These are phyloP conservation scores for Macrophya annulata DNA, from an alignment of 2,888 invertebrate species.

Conservation along the genomic window DNA sequence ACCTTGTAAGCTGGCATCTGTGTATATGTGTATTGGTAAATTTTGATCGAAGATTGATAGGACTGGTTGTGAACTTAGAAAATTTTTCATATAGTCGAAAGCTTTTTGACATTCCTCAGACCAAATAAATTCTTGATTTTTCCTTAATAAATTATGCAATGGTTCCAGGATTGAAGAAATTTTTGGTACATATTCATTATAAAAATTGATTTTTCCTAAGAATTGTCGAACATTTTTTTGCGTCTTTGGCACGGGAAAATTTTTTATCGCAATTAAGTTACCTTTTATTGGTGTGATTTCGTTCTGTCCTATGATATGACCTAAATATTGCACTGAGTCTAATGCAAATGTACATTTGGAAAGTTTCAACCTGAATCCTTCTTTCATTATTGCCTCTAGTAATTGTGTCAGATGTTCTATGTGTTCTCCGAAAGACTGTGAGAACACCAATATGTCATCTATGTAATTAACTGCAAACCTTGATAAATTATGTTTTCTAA, in stretches of 20 bases:
- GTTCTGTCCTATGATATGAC: slow-evolving; percentile 55
- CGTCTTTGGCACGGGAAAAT: slow-evolving; percentile 51
- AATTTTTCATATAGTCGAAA: slow-evolving; percentile 62
- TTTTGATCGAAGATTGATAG: slow-evolving; percentile 67
- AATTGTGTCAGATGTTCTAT: slow-evolving; percentile 62
- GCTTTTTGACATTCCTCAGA: slow-evolving; percentile 62
- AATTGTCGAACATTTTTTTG: slow-evolving; percentile 57
- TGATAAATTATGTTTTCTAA: slow-evolving; percentile 60
- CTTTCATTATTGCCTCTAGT: slow-evolving; percentile 62
- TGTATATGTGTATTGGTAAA: slow-evolving; percentile 65
- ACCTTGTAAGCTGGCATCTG: slow-evolving; percentile 67
- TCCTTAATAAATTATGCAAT: slow-evolving; percentile 61
- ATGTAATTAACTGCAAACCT: slow-evolving; percentile 65
- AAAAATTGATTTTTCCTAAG: slow-evolving; percentile 57
- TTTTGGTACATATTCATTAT: slow-evolving; percentile 58
- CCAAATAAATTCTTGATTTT: slow-evolving; percentile 63
- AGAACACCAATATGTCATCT: slow-evolving; percentile 66
- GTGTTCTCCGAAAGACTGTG: slow-evolving; percentile 63
- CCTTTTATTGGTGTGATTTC: slow-evolving; percentile 54
- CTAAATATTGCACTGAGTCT: slow-evolving; percentile 56
- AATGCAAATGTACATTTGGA: slow-evolving; percentile 60
- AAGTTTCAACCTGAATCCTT: slow-evolving; percentile 63
- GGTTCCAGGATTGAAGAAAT: slow-evolving; percentile 58
- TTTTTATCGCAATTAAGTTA: slow-evolving; percentile 55
- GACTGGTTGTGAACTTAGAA: slow-evolving; percentile 65